Percentiles rank a stretch among this genome's conserved stretches.
Conservation (phyloP, 1,140 invertebrate genomes). For the Heliconius eleuchia region DNA sequence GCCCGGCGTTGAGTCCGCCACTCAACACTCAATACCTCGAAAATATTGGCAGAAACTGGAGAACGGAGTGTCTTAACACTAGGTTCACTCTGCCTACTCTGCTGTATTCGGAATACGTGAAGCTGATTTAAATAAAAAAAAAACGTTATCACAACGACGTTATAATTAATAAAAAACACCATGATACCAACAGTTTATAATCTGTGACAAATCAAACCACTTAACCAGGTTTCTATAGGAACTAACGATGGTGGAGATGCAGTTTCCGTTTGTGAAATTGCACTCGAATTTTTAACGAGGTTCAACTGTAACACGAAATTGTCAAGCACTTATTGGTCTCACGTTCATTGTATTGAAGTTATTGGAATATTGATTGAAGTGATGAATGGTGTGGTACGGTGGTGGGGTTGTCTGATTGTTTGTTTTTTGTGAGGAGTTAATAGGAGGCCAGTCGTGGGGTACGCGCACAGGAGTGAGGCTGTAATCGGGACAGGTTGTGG, state of each 20-base stretch:
- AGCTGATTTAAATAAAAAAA: too few species aligned
- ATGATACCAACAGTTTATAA: neutral
- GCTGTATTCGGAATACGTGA: too few species aligned
- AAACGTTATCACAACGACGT: neutral
- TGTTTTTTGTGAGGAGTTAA: too few species aligned
- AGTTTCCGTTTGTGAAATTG: constrained; percentile 10
- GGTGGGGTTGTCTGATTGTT: too few species aligned
- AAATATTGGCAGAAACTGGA: too few species aligned
- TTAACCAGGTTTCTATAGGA: neutral
- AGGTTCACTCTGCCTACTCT: too few species aligned
- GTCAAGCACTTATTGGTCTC: constrained; percentile 8
- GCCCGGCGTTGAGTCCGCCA: too few species aligned
- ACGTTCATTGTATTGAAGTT: neutral
- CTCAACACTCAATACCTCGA: too few species aligned
- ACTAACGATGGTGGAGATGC: constrained; percentile 12
- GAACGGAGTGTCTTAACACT: too few species aligned
- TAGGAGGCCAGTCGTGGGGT: too few species aligned
- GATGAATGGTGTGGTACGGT: neutral
- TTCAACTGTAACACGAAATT: constrained; percentile 4
- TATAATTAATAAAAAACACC: neutral
- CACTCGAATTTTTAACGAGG: constrained; percentile 10
- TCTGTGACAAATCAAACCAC: constrained; percentile 12
- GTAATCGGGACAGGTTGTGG: too few species aligned
- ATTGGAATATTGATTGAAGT: constrained; percentile 6
- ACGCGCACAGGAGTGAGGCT: too few species aligned